A percentile compares a stretch with the other conserved stretches of the same genome.
phyloP scores from a whole-genome alignment of 2,113 vertebrate species.

The Pseudonaja textilis region DNA sequence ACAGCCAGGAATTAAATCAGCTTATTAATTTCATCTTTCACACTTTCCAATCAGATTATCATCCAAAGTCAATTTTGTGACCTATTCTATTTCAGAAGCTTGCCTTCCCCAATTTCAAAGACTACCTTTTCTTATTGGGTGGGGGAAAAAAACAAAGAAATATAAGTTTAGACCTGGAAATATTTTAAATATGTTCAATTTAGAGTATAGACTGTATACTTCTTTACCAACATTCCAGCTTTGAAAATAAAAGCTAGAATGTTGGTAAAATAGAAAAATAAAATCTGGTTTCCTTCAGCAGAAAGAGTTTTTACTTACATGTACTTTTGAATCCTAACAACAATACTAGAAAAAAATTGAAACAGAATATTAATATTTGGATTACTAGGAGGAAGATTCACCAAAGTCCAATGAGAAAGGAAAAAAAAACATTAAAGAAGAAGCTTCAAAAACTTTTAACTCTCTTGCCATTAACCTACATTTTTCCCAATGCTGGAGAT shows the following conservation, averaged over 20 bases:
- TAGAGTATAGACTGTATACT: neutral
- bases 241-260: too few species aligned
- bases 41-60: neutral
- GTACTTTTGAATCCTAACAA: slow-evolving; percentile 13
- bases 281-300: neutral
- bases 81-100: neutral
- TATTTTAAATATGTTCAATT: neutral
- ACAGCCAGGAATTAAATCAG: neutral
- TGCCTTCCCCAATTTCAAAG: neutral
- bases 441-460: neutral
- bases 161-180: neutral
- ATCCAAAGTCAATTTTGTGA: neutral
- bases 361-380: neutral
- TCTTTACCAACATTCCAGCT: neutral
- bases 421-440: rapidly evolving
- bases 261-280: too few species aligned
- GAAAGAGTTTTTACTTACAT: neutral
- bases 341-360: neutral
- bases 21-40: neutral
- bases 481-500: rapidly evolving
- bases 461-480: neutral
- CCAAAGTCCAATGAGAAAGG: neutral
- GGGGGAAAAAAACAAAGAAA: neutral
- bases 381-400: neutral
- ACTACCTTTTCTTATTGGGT: neutral